A percentile compares a stretch with the other conserved stretches of the same genome.
These are phyloP conservation scores for Propithecus deckenii DNA, from an alignment of 2,797 vertebrate species.

Conservation along the genomic window DNA sequence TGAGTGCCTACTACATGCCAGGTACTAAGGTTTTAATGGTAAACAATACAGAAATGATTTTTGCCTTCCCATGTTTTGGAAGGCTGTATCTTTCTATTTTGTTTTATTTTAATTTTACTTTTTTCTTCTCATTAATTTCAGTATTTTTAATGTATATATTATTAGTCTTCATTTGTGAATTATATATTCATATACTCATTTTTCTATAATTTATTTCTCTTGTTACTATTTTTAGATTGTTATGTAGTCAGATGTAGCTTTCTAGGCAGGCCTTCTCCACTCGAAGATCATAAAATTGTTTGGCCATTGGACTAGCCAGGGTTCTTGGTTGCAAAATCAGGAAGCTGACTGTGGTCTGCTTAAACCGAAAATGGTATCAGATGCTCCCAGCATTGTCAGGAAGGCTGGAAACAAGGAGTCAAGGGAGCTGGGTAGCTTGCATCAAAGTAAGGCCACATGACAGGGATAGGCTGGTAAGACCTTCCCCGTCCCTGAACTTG, in stretches of 20 bases:
- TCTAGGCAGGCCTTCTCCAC: background rate
- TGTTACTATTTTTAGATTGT: conserved; percentile 26
- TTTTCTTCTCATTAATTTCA: conserved; percentile 31
- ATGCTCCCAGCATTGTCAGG: background rate
- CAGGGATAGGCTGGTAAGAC: background rate
- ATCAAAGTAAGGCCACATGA: background rate
- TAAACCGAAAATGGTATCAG: conserved; percentile 12
- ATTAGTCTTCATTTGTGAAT: background rate
- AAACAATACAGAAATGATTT: background rate
- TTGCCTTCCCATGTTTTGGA: background rate
- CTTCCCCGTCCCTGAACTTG: background rate
- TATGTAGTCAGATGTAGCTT: background rate
- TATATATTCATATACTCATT: background rate
- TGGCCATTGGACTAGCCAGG: background rate
- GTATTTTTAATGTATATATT: background rate
- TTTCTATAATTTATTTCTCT: conserved; percentile 21
- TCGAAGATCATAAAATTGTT: background rate
- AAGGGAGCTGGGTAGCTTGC: background rate
- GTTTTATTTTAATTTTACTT: background rate
- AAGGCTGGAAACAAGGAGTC: conserved; percentile 5
- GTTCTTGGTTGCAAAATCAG: conserved; percentile 46
- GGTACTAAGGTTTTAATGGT: background rate
- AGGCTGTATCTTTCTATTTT: background rate
- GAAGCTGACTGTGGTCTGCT: background rate
- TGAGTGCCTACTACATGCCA: background rate